Evolutionary conservation across 2,797 vertebrate genomes (phyloP), one percentile per base, ranked within the genome.

Genomic region (Halcyon badia): DNA sequence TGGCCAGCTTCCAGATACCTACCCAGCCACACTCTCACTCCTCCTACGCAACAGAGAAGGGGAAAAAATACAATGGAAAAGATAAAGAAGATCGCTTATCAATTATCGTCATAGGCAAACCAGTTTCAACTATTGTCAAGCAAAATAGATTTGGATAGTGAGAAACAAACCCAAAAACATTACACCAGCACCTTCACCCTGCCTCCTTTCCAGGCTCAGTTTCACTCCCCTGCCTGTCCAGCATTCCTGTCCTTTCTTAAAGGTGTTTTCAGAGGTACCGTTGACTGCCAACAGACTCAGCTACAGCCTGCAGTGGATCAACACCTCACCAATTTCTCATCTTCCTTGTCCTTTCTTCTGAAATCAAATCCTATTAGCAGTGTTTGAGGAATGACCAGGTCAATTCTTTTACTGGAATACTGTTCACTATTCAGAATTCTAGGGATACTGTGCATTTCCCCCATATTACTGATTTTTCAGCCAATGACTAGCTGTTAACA

Each of bases 11-110:
- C 33, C 44, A 51, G 39, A 58, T 5, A 52, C 20, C 25, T 14
- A 33, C 33, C 9, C 11, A 39, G 48, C 22, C 3, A 2, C 0
- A 0, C 14, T 39, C 21, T 52, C 49, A 22, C 8, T 22, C 10
- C 33, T 9, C 6, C 20, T 46, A 3, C 11, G 11, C 17, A 58
- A 46, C 13, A 41, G 8, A 12, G n/a, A 14, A 16, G 21, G 31
- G 24, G 15, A 49, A 11, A 9, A 61, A 80, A 52, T 21, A 21
- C 62, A 33, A 52, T 37, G 8, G 39, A 71, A 81, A 62, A 75
- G 19, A 35, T 12, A 24, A 68, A 26, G 31, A 24, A 46, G 5
- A 58, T 39, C 49, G n/a, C 16, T 66, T 37, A 51, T 0, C 39
- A 42, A 2, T 62, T 24, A 64, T 31, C 3, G 3, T 9, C 46